Evolutionary conservation across 2,888 invertebrate species (phyloP).

Genomic region (Cryptus viduatorius): DNA sequence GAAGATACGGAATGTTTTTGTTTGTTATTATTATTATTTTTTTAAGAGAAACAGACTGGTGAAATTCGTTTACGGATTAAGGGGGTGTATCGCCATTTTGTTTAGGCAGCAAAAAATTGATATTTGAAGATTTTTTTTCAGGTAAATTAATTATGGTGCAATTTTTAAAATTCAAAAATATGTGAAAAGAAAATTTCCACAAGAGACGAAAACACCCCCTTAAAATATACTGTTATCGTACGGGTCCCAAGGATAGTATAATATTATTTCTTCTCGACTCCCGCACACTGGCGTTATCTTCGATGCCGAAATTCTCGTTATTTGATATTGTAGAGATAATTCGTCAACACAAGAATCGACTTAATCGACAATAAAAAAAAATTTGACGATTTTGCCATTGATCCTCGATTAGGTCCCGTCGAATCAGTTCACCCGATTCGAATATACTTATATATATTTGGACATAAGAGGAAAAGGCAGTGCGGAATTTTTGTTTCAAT

Average conservation of each 20-base stretch:
- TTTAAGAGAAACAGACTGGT: not conserved
- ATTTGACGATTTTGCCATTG: not conserved
- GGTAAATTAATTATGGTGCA: not conserved
- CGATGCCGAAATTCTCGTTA: not conserved
- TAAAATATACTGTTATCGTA: slow-evolving; percentile 26
- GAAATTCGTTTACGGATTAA: not conserved
- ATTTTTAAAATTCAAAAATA: not conserved
- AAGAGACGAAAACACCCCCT: not conserved
- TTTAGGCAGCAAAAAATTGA: not conserved
- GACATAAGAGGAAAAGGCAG: slow-evolving; percentile 55
- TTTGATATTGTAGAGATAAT: not conserved
- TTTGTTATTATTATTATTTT: not conserved
- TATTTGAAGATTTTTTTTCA: not conserved
- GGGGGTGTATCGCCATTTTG: not conserved
- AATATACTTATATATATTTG: slow-evolving; percentile 37
- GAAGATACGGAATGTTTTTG: not conserved
- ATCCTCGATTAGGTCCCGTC: slow-evolving; percentile 47
- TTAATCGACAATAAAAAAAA: not conserved
- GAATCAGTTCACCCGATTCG: slow-evolving; percentile 36
- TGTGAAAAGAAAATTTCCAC: not conserved
- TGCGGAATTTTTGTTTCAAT: slow-evolving; percentile 36
- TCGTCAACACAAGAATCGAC: not conserved
- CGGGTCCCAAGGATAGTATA: slow-evolving; percentile 18
- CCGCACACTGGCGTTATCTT: not conserved
- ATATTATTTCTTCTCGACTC: not conserved